Evolutionary conservation across 2,888 invertebrate genomes (phyloP).

Genomic region (Drosophila colorata): DNA sequence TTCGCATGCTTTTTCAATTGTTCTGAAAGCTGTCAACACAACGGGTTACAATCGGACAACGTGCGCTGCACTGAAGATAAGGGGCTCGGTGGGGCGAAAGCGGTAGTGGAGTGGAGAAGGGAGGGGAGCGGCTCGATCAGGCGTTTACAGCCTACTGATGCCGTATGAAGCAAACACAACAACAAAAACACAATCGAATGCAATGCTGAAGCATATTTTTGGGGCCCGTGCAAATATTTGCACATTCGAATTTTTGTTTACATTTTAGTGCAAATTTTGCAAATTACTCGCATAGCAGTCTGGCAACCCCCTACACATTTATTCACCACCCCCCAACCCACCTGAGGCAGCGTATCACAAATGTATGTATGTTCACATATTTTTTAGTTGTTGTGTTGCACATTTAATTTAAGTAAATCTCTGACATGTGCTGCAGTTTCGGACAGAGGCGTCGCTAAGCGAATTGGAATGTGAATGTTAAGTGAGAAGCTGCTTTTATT

Average conservation of each 20-base stretch:
- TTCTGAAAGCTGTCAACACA: constrained; percentile 67
- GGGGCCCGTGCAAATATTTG: constrained; percentile 72
- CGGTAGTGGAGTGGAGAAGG: background rate
- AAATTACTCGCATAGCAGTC: constrained; percentile 66
- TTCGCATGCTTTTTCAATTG: constrained; percentile 62
- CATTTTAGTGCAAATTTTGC: constrained; percentile 77
- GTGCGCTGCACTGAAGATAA: background rate
- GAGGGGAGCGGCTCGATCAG: constrained; percentile 22
- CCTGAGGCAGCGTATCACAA: constrained; percentile 23
- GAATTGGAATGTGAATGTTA: background rate
- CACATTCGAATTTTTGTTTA: constrained; percentile 69
- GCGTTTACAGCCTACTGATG: constrained; percentile 53
- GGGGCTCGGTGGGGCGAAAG: background rate
- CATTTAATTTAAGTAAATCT: constrained; percentile 61
- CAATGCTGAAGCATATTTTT: constrained; percentile 59
- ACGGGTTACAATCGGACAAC: constrained; percentile 32
- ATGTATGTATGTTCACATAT: constrained; percentile 21
- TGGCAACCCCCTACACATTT: constrained; percentile 26
- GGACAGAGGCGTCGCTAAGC: constrained; percentile 20
- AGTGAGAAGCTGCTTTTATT: background rate
- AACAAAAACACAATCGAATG: constrained; percentile 34
- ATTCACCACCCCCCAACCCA: background rate
- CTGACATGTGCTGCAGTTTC: constrained; percentile 23
- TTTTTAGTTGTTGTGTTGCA: constrained; percentile 20
- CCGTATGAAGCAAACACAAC: constrained; percentile 18